These are phyloP conservation scores for Cololabis saira DNA, from an alignment of 2,113 vertebrate genomes.

Conservation along the genomic window DNA sequence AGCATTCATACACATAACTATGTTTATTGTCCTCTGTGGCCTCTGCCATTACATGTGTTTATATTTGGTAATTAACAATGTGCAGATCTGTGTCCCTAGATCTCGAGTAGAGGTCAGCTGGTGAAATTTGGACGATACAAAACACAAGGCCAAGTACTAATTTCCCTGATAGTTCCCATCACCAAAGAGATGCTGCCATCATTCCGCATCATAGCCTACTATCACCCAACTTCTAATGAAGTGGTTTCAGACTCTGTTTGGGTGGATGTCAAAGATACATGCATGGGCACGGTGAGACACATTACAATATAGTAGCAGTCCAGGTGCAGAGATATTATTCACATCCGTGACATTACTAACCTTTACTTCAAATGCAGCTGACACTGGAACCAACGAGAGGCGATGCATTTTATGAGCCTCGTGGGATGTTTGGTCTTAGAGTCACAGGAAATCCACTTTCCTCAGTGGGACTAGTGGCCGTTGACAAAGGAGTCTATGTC, in stretches of 20 bases:
- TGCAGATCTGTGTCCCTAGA: conserved; percentile 51
- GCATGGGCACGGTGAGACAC: conserved; percentile 80
- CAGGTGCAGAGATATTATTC: neutral
- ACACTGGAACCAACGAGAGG: conserved; percentile 44
- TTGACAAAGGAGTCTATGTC: conserved; percentile 83
- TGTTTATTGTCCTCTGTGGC: neutral
- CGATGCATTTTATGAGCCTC: conserved; percentile 32
- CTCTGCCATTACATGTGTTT: neutral
- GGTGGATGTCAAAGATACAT: conserved; percentile 81
- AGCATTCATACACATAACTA: no score
- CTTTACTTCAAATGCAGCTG: conserved; percentile 57
- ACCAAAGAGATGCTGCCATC: conserved; percentile 80
- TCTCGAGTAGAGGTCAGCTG: conserved; percentile 80
- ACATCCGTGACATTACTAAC: neutral
- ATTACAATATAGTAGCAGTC: neutral
- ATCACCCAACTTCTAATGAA: conserved; percentile 68
- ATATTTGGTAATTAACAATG: neutral
- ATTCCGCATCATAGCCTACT: conserved; percentile 81
- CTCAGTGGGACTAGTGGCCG: conserved; percentile 79
- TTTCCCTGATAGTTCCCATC: conserved; percentile 54
- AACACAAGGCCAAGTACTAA: conserved; percentile 66
- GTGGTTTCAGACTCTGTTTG: conserved; percentile 86
- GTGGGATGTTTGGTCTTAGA: conserved; percentile 50
- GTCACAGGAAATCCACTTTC: conserved; percentile 80
- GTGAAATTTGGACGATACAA: conserved; percentile 44